A percentile compares a stretch with the other conserved stretches of the same genome.
Evolutionary conservation across 2,797 vertebrate genomes (phyloP).

Genomic region (Triplophysa yarkandensis): DNA sequence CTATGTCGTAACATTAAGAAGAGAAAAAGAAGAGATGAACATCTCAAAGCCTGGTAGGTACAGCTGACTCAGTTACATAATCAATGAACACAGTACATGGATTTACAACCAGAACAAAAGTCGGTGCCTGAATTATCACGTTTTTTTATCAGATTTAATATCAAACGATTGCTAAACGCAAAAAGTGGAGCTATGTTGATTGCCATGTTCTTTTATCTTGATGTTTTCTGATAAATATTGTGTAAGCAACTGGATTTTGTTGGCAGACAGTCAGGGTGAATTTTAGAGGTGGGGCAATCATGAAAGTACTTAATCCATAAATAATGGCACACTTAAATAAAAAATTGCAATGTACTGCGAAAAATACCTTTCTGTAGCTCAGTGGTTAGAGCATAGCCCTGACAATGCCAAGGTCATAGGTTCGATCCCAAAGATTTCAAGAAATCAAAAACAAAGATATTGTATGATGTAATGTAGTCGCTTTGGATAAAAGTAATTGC

Average conservation of each 20-base stretch:
- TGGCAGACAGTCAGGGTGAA: not conserved
- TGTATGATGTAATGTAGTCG: too few relatives aligned
- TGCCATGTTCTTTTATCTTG: conserved; percentile 14
- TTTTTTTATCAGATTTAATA: conserved; percentile 38
- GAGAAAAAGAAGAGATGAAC: conserved; percentile 47
- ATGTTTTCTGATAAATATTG: not conserved
- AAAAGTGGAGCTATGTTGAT: conserved; percentile 7
- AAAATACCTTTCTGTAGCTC: too few relatives aligned
- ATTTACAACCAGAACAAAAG: conserved; percentile 38
- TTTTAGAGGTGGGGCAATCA: not conserved
- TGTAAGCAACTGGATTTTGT: not conserved
- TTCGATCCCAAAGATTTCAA: too few relatives aligned
- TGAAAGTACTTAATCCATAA: not conserved
- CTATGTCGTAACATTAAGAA: conserved; percentile 9
- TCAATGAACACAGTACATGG: conserved; percentile 49
- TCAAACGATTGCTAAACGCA: conserved; percentile 32
- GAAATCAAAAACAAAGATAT: too few relatives aligned
- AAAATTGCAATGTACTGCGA: too few relatives aligned
- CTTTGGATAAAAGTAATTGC: too few relatives aligned
- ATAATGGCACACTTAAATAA: too few relatives aligned
- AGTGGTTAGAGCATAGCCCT: too few relatives aligned
- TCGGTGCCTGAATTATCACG: conserved; percentile 43
- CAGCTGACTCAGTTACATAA: conserved; percentile 53
- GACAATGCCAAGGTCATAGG: too few relatives aligned
- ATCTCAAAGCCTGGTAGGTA: conserved; percentile 48